Percentiles rank a stretch among this genome's conserved stretches.
Evolutionary conservation across 1,140 invertebrate genomes (phyloP).

Genomic region (Vanessa tameamea): DNA sequence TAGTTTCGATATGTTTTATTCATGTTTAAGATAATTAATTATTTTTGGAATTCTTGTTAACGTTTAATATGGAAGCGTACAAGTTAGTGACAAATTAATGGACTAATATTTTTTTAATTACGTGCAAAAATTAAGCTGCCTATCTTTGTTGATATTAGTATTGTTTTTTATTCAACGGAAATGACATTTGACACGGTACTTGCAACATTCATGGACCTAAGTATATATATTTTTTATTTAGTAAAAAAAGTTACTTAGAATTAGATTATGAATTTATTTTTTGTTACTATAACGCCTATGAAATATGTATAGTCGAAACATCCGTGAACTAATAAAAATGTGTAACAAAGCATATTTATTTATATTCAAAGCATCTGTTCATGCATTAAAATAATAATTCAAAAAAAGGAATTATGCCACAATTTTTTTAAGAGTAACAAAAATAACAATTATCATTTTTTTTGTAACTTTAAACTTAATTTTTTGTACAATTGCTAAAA

Average conservation of each 20-base stretch:
- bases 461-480: neutral
- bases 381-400: too few species aligned
- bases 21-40: conserved; percentile 36
- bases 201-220: too few species aligned
- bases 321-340: too few species aligned
- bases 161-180: neutral
- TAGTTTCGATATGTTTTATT: conserved; percentile 31
- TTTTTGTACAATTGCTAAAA: neutral
- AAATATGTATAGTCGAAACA: too few species aligned
- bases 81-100: neutral
- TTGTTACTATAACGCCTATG: too few species aligned
- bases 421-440: neutral
- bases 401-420: too few species aligned
- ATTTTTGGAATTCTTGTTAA: conserved; percentile 24
- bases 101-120: neutral
- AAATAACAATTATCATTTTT: neutral
- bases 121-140: neutral
- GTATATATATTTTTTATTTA: too few species aligned
- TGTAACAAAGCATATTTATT: too few species aligned
- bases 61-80: neutral
- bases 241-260: too few species aligned
- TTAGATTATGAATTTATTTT: too few species aligned
- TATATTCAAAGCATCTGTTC: too few species aligned
- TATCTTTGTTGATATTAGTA: neutral
- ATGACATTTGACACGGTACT: too few species aligned